Evolutionary conservation across 2,888 invertebrate species (phyloP).

Genomic region (Anorthoa munda): DNA sequence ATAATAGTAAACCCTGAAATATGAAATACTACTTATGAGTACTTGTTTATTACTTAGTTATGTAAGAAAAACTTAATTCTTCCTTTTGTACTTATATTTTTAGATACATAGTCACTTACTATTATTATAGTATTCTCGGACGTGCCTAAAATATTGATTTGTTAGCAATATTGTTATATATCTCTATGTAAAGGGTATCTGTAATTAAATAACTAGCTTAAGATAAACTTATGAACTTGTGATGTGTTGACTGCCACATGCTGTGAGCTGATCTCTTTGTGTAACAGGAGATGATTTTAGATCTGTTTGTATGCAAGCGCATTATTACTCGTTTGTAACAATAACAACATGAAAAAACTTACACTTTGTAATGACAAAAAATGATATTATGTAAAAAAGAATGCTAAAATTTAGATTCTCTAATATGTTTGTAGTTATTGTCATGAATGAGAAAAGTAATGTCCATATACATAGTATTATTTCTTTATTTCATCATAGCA

Average conservation of each 20-base stretch:
- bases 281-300: constrained; percentile 57
- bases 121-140: constrained; percentile 84
- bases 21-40: constrained; percentile 64
- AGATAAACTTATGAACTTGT: constrained; percentile 65
- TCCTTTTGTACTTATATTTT: constrained; percentile 88
- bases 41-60: constrained; percentile 74
- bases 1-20: constrained; percentile 84
- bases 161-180: constrained; percentile 80
- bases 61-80: constrained; percentile 86
- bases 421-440: constrained; percentile 49
- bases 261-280: constrained; percentile 59
- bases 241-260: constrained; percentile 64
- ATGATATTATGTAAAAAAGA: constrained; percentile 20
- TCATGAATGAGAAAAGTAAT: constrained; percentile 59
- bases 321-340: constrained; percentile 62
- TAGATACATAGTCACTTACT: constrained; percentile 79
- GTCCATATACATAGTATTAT: constrained; percentile 65
- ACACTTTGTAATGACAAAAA: constrained; percentile 4
- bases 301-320: constrained; percentile 65
- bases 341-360: constrained; percentile 32
- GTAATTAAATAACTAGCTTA: constrained; percentile 67
- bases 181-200: constrained; percentile 71
- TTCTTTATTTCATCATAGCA: constrained; percentile 65
- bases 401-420: constrained; percentile 1
- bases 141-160: constrained; percentile 88